A percentile compares a stretch with the other conserved stretches of the same genome.
Evolutionary conservation across 2,888 invertebrate species (phyloP).

Genomic region (Lasioglossum leucozonium): DNA sequence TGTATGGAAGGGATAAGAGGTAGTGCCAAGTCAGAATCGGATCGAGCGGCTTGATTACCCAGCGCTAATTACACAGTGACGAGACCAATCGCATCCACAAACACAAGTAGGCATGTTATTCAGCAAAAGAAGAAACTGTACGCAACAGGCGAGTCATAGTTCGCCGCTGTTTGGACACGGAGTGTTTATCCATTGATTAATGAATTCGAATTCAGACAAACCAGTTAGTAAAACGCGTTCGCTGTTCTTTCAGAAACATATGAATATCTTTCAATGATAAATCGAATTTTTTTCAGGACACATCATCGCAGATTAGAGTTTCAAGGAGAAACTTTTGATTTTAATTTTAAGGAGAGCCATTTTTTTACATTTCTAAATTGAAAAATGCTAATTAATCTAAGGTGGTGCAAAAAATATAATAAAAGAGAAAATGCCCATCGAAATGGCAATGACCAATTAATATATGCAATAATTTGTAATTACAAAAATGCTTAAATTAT

Average conservation of each 20-base stretch:
- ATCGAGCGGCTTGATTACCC: not conserved
- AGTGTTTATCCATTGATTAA: slow-evolving; percentile 35
- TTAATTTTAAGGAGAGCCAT: not conserved
- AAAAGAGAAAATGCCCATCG: too few relatives aligned
- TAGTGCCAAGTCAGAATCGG: not conserved
- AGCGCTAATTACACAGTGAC: not conserved
- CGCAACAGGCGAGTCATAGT: slow-evolving; percentile 48
- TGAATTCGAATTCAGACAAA: slow-evolving; percentile 44
- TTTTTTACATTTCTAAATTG: not conserved
- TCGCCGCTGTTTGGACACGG: slow-evolving; percentile 40
- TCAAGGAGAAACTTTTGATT: not conserved
- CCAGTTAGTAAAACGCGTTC: slow-evolving; percentile 48
- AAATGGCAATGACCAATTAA: too few relatives aligned
- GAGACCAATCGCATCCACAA: slow-evolving; percentile 30
- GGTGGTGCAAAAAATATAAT: not conserved
- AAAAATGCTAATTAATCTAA: too few relatives aligned
- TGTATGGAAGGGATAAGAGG: not conserved
- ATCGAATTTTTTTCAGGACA: slow-evolving; percentile 45
- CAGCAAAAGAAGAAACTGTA: slow-evolving; percentile 22
- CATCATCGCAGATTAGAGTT: not conserved
- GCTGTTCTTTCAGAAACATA: not conserved
- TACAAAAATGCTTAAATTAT: not conserved
- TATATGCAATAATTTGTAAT: too few relatives aligned
- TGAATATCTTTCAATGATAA: not conserved
- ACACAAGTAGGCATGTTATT: slow-evolving; percentile 44